Conservation (phyloP, 2,113 vertebrate species). For the Apistogramma diplotaenia region DNA sequence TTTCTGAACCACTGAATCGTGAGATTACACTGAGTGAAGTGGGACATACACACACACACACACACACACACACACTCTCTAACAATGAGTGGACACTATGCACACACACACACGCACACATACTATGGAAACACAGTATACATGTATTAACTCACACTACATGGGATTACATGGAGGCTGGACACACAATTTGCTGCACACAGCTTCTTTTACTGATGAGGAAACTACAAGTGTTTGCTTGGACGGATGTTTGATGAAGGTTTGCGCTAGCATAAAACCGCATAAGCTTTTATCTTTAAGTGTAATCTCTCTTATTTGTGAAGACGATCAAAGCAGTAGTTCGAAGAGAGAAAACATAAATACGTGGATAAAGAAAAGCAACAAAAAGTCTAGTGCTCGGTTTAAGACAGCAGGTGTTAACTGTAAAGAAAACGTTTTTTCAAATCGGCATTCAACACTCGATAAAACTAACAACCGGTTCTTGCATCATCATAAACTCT, state of each 20-base stretch:
- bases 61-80: neutral
- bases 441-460: too few species aligned
- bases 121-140: slow-evolving; percentile 16
- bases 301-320: neutral
- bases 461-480: too few species aligned
- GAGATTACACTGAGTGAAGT: slow-evolving; percentile 77
- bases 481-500: too few species aligned
- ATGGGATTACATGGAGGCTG: slow-evolving; percentile 9
- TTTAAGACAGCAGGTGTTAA: neutral
- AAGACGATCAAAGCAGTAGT: neutral
- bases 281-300: neutral
- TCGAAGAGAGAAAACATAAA: neutral
- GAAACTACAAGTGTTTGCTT: neutral
- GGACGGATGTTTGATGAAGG: neutral
- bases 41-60: slow-evolving; percentile 18
- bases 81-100: neutral
- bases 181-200: neutral
- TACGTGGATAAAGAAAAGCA: neutral
- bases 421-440: too few species aligned
- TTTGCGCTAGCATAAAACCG: neutral
- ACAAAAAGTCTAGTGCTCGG: neutral
- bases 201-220: neutral
- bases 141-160: neutral
- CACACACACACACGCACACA: slow-evolving; percentile 11
- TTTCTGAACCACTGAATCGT: slow-evolving; percentile 78